These are phyloP conservation scores for Oscheius sp. DNA, from an alignment of 2,888 invertebrate species.

Conservation along the genomic window DNA sequence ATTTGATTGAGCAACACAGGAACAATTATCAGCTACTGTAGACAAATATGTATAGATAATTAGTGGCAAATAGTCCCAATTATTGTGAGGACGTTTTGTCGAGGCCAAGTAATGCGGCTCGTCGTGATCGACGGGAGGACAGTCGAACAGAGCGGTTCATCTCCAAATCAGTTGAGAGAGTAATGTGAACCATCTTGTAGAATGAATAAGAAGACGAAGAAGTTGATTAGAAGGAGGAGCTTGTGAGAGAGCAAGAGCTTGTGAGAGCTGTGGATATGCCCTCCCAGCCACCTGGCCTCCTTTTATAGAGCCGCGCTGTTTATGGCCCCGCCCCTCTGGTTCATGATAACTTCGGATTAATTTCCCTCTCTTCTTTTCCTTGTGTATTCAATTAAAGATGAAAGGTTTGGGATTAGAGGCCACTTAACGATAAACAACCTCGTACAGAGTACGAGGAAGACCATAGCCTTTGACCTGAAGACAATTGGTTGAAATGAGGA, in stretches of 20 bases:
- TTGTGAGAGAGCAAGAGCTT: too few relatives aligned
- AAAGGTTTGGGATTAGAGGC: too few relatives aligned
- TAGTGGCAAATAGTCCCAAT: too few relatives aligned
- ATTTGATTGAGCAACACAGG: too few relatives aligned
- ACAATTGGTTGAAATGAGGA: too few relatives aligned
- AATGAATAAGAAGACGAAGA: not conserved
- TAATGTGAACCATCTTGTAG: not conserved
- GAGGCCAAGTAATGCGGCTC: not conserved
- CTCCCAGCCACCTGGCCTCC: not conserved
- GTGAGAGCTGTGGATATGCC: too few relatives aligned
- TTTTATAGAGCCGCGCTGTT: not conserved
- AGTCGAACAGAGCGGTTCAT: not conserved
- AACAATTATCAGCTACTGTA: too few relatives aligned
- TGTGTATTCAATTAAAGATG: not conserved
- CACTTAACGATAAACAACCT: too few relatives aligned
- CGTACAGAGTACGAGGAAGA: too few relatives aligned
- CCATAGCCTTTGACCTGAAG: too few relatives aligned
- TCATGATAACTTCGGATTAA: not conserved
- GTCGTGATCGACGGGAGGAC: not conserved
- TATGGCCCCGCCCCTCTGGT: slow-evolving; percentile 6
- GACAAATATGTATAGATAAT: too few relatives aligned
- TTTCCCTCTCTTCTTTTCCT: not conserved
- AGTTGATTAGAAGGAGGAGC: not conserved
- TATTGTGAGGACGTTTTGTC: too few relatives aligned
- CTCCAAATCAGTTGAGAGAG: not conserved